Evolutionary conservation across 2,888 invertebrate species (phyloP).

Genomic region (Leptinotarsa juncta): DNA sequence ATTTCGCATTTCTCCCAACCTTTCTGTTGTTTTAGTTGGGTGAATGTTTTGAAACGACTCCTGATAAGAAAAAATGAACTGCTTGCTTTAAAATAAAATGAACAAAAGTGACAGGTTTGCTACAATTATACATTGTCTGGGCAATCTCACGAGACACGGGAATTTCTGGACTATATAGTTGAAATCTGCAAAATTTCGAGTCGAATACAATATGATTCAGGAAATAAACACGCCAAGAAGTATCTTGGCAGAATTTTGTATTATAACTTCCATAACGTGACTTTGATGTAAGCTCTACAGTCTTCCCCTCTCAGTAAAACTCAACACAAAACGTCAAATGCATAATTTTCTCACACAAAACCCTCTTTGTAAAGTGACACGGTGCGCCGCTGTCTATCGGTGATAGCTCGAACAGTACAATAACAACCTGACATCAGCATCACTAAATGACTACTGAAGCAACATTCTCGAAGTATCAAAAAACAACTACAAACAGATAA

Average conservation of each 20-base stretch:
- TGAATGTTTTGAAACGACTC: not conserved
- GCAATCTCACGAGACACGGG: no score
- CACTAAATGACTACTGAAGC: constrained; percentile 41
- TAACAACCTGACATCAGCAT: constrained; percentile 45
- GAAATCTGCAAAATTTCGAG: no score
- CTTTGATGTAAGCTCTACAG: no score
- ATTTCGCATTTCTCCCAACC: constrained; percentile 12
- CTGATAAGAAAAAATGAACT: not conserved
- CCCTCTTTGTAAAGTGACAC: not conserved
- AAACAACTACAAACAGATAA: constrained; percentile 43
- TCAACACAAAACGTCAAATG: no score
- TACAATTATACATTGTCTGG: no score
- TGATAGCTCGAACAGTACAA: constrained; percentile 21
- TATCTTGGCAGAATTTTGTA: no score
- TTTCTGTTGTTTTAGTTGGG: not conserved
- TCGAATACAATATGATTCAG: no score
- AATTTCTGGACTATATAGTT: no score
- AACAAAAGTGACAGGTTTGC: not conserved
- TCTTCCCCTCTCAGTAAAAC: no score
- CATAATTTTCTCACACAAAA: not conserved
- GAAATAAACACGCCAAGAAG: no score
- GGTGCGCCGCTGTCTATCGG: not conserved
- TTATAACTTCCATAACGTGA: no score
- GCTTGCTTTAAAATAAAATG: not conserved
- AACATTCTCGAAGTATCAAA: constrained; percentile 39